A percentile compares a stretch with the other conserved stretches of the same genome.
Evolutionary conservation across 2,888 invertebrate genomes (phyloP).

Genomic region (Dicranocentrus wangi): DNA sequence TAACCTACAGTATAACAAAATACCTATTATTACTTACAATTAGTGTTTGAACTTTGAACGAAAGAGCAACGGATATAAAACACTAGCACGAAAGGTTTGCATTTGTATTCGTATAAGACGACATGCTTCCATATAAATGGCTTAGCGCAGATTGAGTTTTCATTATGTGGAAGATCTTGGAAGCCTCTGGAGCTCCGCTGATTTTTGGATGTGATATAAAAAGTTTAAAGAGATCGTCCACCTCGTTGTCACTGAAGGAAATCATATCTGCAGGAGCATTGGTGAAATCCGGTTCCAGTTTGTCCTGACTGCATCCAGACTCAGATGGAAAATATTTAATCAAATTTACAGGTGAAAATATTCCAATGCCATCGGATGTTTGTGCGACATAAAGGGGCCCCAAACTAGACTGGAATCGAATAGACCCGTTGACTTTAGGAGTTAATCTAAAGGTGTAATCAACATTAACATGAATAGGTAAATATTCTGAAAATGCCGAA

Average conservation of each 20-base stretch:
- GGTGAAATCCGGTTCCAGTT: neutral
- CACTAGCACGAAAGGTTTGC: no score
- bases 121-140: neutral
- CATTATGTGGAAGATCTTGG: constrained; percentile 18
- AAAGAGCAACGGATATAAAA: no score
- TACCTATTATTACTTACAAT: no score
- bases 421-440: constrained; percentile 10
- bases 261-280: neutral
- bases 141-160: constrained; percentile 4
- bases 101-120: no score
- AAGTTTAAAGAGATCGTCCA: constrained; percentile 13
- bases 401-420: neutral
- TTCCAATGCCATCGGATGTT: constrained; percentile 40
- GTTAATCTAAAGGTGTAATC: constrained; percentile 3
- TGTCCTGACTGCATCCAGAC: neutral
- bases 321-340: constrained; percentile 34
- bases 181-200: neutral
- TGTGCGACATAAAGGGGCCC: constrained; percentile 35
- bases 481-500: neutral
- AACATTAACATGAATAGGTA: neutral
- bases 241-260: neutral
- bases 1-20: no score
- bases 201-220: constrained; percentile 12
- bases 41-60: no score
- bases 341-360: constrained; percentile 54